Evolutionary conservation across 2,797 vertebrate genomes (phyloP).

Genomic region (Adrianichthys oophorus): DNA sequence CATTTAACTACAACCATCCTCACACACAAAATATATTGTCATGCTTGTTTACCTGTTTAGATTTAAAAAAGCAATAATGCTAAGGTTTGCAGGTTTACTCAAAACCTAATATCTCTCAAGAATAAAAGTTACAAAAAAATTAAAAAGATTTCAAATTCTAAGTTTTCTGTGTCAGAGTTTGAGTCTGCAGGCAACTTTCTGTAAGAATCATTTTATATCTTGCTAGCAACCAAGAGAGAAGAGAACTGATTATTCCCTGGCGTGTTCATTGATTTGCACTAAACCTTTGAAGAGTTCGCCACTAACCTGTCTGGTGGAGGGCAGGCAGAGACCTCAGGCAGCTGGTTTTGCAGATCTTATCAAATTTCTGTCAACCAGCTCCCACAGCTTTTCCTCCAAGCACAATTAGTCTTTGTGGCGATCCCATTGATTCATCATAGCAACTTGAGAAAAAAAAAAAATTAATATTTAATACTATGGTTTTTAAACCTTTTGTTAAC

Average conservation of each 20-base stretch:
- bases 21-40: no score
- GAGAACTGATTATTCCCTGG: constrained; percentile 76
- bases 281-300: constrained; percentile 72
- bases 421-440: constrained; percentile 64
- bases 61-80: no score
- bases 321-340: constrained; percentile 31
- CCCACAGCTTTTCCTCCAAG: constrained; percentile 50
- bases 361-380: constrained; percentile 53
- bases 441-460: constrained; percentile 45
- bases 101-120: no score
- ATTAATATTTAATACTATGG: constrained; percentile 42
- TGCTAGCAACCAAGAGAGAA: constrained; percentile 60
- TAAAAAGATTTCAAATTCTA: no score
- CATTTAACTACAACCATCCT: no score
- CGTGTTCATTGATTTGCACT: constrained; percentile 76
- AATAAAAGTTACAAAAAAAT: no score
- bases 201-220: constrained; percentile 29
- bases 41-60: no score
- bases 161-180: no score
- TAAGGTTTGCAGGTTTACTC: no score
- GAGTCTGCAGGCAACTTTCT: not conserved
- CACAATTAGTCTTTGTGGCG: constrained; percentile 75
- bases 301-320: constrained; percentile 39
- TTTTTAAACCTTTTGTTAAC: constrained; percentile 43
- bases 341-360: constrained; percentile 60